A percentile compares a stretch with the other conserved stretches of the same genome.
Evolutionary conservation across 2,797 vertebrate genomes (phyloP).

Genomic region (Enteromius afrohamiltoni): DNA sequence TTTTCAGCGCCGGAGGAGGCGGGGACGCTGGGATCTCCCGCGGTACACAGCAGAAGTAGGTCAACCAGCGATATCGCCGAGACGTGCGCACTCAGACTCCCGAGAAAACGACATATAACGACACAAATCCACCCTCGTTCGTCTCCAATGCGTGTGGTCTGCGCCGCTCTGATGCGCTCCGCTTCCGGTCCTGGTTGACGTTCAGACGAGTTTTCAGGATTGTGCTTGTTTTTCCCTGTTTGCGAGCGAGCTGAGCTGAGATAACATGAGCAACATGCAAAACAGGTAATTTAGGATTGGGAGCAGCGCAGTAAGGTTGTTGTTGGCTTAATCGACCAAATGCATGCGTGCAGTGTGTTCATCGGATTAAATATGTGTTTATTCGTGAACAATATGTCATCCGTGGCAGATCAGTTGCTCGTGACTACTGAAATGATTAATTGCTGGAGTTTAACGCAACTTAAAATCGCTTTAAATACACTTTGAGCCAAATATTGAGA

Average conservation of each 20-base stretch:
- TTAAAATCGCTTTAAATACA: no score
- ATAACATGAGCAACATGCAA: conserved; percentile 67
- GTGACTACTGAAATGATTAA: neutral
- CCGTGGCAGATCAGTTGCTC: neutral
- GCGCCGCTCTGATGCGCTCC: conserved; percentile 63
- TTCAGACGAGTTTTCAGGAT: conserved; percentile 48
- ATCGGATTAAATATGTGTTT: neutral
- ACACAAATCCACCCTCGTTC: neutral
- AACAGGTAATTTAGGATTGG: conserved; percentile 63
- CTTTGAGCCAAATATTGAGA: neutral
- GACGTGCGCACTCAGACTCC: neutral
- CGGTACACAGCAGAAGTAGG: conserved; percentile 63
- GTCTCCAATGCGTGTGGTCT: conserved; percentile 63
- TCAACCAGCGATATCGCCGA: conserved; percentile 54
- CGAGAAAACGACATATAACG: neutral
- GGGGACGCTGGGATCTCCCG: conserved; percentile 52
- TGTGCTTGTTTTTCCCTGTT: conserved; percentile 57
- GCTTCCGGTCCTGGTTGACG: conserved; percentile 71
- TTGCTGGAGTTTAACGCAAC: neutral
- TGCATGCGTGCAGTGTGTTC: neutral
- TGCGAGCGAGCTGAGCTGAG: conserved; percentile 58
- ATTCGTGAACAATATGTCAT: neutral
- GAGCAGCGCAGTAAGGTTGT: neutral
- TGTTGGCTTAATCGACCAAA: neutral
- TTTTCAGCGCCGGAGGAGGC: conserved; percentile 11